Base-by-base conservation (phyloP, 2,797 vertebrate species). In the Furcifer pardalis region DNA sequence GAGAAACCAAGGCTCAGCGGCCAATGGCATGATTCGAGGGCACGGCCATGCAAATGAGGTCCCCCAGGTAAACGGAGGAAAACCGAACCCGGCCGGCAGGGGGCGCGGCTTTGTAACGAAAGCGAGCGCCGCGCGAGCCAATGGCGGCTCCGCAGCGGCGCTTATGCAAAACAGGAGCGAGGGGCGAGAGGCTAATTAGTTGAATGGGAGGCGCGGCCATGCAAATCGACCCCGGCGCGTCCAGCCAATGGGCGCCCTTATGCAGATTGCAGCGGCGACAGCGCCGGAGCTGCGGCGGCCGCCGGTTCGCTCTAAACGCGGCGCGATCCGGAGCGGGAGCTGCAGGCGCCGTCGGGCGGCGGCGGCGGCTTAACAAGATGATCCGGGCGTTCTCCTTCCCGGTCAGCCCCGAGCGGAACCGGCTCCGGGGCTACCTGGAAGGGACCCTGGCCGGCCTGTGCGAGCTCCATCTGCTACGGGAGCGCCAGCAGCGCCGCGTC, bases 401-500 rank as follows among this genome's bases (percentile, higher is more conserved):
- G 66, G 95, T 96, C 91, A 96, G 96, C 66, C 95, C 94, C 92
- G 97, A 97, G 92, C 96, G 97, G 92, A 95, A 97, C 88, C 94
- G 97, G 91, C 97, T 96, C 91, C 96, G 97, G 89, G 96, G 96
- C 92, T 96, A 97, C 85, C 92, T 98, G 91, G 97, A 97, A 92
- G 96, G 97, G 77, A 97, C 97, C 93, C 92, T 98, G 94, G 95
- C 97, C 89, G 97, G 97, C 40, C 94, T 98, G 88, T 97, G 97
- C 76, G 97, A 98, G 92, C 96, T 98, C 93, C 97, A 97, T 88
- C 94, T 97, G 86, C 96, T 98, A 88, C 97, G 97, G 88, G 96
- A 97, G 94, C 94, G 97, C 79, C 98, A 98, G 94, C 97, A 97
- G 91, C 96, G 96, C 42, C 96, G 98, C 88, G 97, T 98, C 82